phyloP scores from a whole-genome alignment of 2,113 vertebrate genomes.

The Spheniscus mendiculus region DNA sequence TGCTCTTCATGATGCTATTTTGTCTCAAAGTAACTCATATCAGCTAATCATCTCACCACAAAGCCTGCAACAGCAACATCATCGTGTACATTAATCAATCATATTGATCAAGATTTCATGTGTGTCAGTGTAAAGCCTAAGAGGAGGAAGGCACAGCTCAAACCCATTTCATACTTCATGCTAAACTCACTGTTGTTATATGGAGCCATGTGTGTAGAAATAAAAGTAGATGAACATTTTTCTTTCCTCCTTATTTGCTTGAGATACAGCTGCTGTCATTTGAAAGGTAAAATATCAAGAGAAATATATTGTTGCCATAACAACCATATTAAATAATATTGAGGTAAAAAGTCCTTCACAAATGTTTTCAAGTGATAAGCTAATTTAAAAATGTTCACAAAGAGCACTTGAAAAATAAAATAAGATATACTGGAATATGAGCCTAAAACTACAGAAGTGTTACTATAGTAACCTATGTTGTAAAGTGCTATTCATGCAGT shows the following conservation, averaged over 20 bases:
- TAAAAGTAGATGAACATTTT: neutral
- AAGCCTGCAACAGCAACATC: neutral
- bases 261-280: neutral
- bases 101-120: neutral
- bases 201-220: neutral
- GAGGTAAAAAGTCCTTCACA: slow-evolving; percentile 16
- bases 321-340: slow-evolving; percentile 61
- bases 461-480: slow-evolving; percentile 43
- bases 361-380: slow-evolving; percentile 69
- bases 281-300: slow-evolving; percentile 39
- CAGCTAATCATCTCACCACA: neutral
- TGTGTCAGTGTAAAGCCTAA: neutral
- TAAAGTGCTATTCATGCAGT: slow-evolving; percentile 9
- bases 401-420: slow-evolving; percentile 38
- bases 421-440: slow-evolving; percentile 24
- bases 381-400: slow-evolving; percentile 56
- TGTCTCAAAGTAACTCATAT: neutral
- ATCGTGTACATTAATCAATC: neutral
- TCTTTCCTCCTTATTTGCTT: neutral
- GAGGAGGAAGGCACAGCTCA: neutral
- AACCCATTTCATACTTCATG: neutral
- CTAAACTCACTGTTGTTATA: neutral
- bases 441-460: slow-evolving; percentile 30
- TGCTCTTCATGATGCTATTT: neutral
- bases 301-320: slow-evolving; percentile 39